A percentile compares a stretch with the other conserved stretches of the same genome.
Conservation (phyloP, 2,888 invertebrate species). For the Linnaemya tessellans region DNA sequence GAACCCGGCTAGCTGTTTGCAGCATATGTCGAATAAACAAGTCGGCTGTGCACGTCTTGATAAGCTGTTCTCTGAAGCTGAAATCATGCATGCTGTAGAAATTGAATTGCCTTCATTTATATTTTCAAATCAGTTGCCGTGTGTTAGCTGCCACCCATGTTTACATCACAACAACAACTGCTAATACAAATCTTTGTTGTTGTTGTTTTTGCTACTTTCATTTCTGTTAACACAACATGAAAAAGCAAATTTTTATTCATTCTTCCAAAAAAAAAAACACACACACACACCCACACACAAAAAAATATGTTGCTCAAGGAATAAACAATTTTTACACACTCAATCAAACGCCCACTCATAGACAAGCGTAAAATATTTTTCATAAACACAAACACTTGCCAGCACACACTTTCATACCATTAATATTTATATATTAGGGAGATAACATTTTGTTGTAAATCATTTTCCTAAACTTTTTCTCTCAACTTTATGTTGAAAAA, state of each 20-base stretch:
- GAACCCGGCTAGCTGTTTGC: no score
- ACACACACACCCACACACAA: no score
- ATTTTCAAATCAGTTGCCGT: slow-evolving; percentile 67
- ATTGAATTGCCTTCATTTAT: no score
- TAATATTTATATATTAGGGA: background rate
- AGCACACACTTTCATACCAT: background rate
- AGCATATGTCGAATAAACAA: no score
- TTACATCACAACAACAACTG: slow-evolving; percentile 62
- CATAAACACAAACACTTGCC: background rate
- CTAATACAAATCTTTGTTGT: background rate
- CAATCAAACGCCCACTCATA: background rate
- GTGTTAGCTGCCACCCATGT: slow-evolving; percentile 79
- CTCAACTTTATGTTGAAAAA: no score
- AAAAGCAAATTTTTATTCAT: slow-evolving; percentile 11
- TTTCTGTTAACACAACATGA: background rate
- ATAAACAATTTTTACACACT: slow-evolving; percentile 30
- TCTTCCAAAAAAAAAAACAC: slow-evolving; percentile 1
- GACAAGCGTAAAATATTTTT: background rate
- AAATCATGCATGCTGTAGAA: no score
- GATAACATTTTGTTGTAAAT: background rate
- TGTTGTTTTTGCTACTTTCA: no score
- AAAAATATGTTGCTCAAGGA: background rate
- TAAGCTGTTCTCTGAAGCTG: no score
- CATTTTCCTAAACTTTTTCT: background rate
- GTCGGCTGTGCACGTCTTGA: no score